phyloP scores from a whole-genome alignment of 2,797 vertebrate species.

The Prionace glauca region DNA sequence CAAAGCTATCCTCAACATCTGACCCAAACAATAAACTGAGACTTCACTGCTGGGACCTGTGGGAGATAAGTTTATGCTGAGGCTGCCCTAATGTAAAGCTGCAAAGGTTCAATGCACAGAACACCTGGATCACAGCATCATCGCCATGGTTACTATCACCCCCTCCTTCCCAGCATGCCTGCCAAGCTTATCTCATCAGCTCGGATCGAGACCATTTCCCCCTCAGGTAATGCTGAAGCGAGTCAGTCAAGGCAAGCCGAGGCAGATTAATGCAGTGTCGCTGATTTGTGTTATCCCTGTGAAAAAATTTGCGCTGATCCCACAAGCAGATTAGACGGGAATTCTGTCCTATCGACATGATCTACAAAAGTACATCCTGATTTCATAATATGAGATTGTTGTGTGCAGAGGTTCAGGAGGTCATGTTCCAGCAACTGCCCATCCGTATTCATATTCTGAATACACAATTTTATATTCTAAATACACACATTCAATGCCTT shows the following conservation, averaged over 20 bases:
- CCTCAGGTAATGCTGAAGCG: slow-evolving; percentile 36
- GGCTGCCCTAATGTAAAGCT: background rate
- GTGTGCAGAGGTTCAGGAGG: background rate
- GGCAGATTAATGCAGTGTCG: slow-evolving; percentile 11
- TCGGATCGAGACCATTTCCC: slow-evolving; percentile 50
- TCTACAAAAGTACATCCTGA: slow-evolving; percentile 21
- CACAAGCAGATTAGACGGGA: slow-evolving; percentile 1
- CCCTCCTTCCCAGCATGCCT: slow-evolving; percentile 52
- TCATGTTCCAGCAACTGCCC: background rate
- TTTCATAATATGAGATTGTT: background rate
- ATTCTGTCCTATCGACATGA: background rate
- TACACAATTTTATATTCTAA: background rate
- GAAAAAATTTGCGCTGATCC: slow-evolving; percentile 12
- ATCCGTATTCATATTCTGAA: background rate
- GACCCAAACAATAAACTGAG: background rate
- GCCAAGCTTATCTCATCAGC: slow-evolving; percentile 54
- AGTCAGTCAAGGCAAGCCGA: slow-evolving; percentile 28
- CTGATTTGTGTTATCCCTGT: slow-evolving; percentile 18
- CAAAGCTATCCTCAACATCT: slow-evolving; percentile 23
- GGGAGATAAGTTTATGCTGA: slow-evolving; percentile 15
- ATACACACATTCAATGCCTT: background rate
- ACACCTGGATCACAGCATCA: slow-evolving; percentile 53
- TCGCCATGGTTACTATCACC: slow-evolving; percentile 55
- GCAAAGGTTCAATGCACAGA: slow-evolving; percentile 43
- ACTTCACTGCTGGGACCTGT: background rate